A percentile compares a stretch with the other conserved stretches of the same genome.
Conservation (phyloP, 2,888 invertebrate genomes). For the Stenurella melanura region DNA sequence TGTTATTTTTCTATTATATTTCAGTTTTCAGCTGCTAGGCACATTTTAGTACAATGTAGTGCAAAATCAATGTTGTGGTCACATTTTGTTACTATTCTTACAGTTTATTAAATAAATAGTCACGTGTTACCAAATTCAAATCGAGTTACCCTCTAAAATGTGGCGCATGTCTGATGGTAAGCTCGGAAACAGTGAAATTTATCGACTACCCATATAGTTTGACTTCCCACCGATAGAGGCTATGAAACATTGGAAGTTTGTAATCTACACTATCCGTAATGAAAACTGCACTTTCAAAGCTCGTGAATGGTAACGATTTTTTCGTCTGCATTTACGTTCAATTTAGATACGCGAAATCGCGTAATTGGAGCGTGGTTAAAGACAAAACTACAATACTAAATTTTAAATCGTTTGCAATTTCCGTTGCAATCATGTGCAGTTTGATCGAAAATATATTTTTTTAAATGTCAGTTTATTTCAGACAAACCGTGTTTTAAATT, state of each 20-base stretch:
- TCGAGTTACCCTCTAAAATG: constrained; percentile 11
- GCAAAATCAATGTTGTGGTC: too few relatives aligned
- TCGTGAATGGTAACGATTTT: constrained; percentile 20
- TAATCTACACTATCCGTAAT: constrained; percentile 45
- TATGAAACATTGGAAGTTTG: constrained; percentile 45
- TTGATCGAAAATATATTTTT: not conserved
- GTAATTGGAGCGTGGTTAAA: not conserved
- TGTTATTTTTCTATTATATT: too few relatives aligned
- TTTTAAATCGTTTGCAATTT: not conserved
- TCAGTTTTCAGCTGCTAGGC: too few relatives aligned
- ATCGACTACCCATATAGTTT: constrained; percentile 51
- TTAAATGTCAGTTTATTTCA: too few relatives aligned
- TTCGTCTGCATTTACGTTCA: not conserved
- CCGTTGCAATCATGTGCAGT: not conserved
- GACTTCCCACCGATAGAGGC: constrained; percentile 61
- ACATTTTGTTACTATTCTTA: too few relatives aligned
- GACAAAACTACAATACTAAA: not conserved
- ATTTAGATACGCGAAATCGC: not conserved
- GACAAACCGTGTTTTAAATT: too few relatives aligned
- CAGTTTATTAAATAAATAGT: not conserved
- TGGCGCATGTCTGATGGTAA: constrained; percentile 26
- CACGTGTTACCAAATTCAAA: constrained; percentile 17
- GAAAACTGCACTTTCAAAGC: constrained; percentile 21
- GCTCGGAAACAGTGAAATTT: constrained; percentile 28
- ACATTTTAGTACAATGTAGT: too few relatives aligned